phyloP scores from a whole-genome alignment of 2,113 vertebrate species.

The Planiliza haematocheilus region DNA sequence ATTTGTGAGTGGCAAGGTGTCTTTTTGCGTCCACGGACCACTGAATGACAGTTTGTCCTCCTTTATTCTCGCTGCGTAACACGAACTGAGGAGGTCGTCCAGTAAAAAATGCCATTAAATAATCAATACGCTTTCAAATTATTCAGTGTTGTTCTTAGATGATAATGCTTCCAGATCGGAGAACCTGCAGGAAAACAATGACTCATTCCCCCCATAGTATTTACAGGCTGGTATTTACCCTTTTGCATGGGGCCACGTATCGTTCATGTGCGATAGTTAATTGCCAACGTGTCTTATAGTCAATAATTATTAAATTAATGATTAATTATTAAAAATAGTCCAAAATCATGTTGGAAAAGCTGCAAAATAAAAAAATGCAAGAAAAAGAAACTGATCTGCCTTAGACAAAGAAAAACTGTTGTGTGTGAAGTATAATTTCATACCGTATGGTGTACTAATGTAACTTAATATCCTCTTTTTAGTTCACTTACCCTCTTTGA shows the following conservation, averaged over 20 bases:
- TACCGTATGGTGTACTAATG: too few relatives aligned
- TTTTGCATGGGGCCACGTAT: background rate
- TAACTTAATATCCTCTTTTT: too few relatives aligned
- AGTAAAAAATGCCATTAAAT: slow-evolving; percentile 48
- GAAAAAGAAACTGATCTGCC: too few relatives aligned
- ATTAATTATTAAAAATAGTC: too few relatives aligned
- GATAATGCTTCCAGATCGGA: background rate
- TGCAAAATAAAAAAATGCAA: too few relatives aligned
- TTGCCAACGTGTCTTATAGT: background rate
- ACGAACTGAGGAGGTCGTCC: slow-evolving; percentile 8
- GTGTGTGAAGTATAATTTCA: background rate
- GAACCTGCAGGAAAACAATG: background rate
- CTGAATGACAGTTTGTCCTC: slow-evolving; percentile 49
- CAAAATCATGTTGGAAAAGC: too few relatives aligned
- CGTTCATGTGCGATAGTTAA: background rate
- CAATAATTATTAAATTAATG: background rate
- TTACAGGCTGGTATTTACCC: background rate
- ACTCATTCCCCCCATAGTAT: background rate
- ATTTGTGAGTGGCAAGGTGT: slow-evolving; percentile 59
- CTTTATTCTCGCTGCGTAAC: slow-evolving; percentile 24
- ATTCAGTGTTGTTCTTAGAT: slow-evolving; percentile 12
- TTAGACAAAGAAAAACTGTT: background rate
- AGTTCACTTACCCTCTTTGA: too few relatives aligned
- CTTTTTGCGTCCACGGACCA: slow-evolving; percentile 44
- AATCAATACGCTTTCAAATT: slow-evolving; percentile 53